Base-by-base conservation (phyloP, 2,797 vertebrate genomes). In the Acrossocheilus wenchowensis region DNA sequence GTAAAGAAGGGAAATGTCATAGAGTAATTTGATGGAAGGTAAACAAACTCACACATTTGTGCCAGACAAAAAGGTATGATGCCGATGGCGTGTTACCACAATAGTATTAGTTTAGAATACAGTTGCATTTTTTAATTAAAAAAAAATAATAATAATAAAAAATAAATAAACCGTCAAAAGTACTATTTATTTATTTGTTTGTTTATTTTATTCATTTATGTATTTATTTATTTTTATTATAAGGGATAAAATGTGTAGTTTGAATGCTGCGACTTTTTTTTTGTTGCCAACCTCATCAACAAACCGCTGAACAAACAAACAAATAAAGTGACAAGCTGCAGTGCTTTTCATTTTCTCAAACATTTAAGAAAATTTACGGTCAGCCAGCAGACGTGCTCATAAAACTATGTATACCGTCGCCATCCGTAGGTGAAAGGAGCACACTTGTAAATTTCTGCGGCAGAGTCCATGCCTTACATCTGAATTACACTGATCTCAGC, bases 401-500 rank as follows among this genome's bases (percentile, higher is more conserved):
- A 97, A 97, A 97, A 96, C 90, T 95, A 95, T 95, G 95, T 94
- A 92, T 93, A 95, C 91, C 93, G 93, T 80, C 43, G 5, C 93
- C 95, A 94, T 93, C 92, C 93, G 94, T 92, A 94, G 94, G 95
- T 94, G 95, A 88, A 90, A 92, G 91, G 91, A 93, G 94, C 94
- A 94, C 90, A 94, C 96, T 96, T 97, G 96, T 97, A 97, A 97
- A 97, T 97, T 96, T 96, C 95, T 95, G 93, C 94, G 89, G 95
- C 95, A 94, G 93, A 93, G 93, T 94, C 94, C 95, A 95, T 96
- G 94, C 95, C 95, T 95, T 93, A 94, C 95, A 96, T 96, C 96
- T 95, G 96, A 97, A 97, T 96, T 95, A 95, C 96, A 97, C 97
- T 96, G 96, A 98, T 97, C 96, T 96, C 94, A 92, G 94, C 89